Conservation (phyloP, 2,113 vertebrate genomes). For the Myotis lucifugus region DNA sequence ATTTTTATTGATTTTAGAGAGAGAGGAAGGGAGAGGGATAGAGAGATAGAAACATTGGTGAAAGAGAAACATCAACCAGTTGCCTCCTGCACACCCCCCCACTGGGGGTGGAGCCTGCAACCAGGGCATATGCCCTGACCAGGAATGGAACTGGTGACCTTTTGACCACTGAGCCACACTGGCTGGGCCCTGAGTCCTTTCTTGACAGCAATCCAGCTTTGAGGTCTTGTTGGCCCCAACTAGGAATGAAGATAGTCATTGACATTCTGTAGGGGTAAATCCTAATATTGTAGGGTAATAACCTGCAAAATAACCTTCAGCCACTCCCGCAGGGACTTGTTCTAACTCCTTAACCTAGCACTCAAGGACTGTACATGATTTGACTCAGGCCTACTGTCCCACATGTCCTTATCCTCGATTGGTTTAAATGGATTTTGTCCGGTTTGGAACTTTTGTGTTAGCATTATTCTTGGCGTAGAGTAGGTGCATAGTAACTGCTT, state of each 20-base stretch:
- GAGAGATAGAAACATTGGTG: too few relatives aligned
- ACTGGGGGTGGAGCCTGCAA: too few relatives aligned
- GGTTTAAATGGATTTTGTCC: conserved; percentile 9
- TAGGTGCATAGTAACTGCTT: neutral
- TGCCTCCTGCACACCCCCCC: too few relatives aligned
- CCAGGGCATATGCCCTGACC: too few relatives aligned
- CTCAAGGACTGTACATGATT: neutral
- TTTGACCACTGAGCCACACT: too few relatives aligned
- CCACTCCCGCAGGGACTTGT: neutral
- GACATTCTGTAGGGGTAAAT: conserved; percentile 19
- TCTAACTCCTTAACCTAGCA: neutral
- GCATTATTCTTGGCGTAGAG: conserved; percentile 5
- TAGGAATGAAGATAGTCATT: neutral
- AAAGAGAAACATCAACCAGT: too few relatives aligned
- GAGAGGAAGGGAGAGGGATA: too few relatives aligned
- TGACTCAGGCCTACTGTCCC: neutral
- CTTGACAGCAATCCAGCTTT: conserved; percentile 27
- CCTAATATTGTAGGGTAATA: neutral
- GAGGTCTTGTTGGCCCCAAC: conserved; percentile 1
- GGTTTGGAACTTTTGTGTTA: conserved; percentile 28
- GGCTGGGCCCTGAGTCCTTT: neutral
- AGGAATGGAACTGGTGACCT: too few relatives aligned
- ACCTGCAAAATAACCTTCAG: conserved; percentile 5
- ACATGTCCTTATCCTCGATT: neutral
- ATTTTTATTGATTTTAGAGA: too few relatives aligned